A percentile compares a stretch with the other conserved stretches of the same genome.
phyloP scores from a whole-genome alignment of 2,888 invertebrate genomes.

The Tipula confusa region DNA sequence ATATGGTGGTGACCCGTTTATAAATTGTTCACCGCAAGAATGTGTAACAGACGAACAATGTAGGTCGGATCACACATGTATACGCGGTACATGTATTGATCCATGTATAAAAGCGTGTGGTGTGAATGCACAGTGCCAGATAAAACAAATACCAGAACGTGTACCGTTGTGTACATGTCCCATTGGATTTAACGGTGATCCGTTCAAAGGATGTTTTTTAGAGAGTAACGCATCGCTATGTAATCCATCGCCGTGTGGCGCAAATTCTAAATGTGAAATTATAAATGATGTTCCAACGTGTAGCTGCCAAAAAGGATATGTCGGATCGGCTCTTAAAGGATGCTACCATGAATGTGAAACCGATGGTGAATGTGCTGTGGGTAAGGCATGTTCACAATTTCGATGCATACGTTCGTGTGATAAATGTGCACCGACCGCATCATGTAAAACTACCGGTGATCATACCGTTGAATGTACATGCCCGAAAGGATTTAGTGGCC shows the following conservation, averaged over 20 bases:
- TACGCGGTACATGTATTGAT: not conserved
- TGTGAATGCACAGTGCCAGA: not conserved
- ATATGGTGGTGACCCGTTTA: not conserved
- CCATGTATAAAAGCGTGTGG: conserved; percentile 5
- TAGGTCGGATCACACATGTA: not conserved
- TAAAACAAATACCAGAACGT: conserved; percentile 20
- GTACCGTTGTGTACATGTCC: not conserved
- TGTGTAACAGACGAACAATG: not conserved
- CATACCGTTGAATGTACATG: not conserved
- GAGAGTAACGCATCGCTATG: not conserved
- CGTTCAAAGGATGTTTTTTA: not conserved
- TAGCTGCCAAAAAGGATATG: not conserved
- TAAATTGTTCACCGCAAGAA: not conserved
- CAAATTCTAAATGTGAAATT: not conserved
- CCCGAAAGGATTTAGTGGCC: not conserved
- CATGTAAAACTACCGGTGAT: not conserved
- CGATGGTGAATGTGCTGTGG: not conserved
- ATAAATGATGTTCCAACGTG: not conserved
- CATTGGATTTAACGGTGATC: not conserved
- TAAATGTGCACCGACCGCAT: not conserved
- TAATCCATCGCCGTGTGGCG: not conserved
- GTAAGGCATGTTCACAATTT: not conserved
- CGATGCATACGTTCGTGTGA: not conserved
- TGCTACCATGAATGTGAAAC: conserved; percentile 20
- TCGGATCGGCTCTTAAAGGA: not conserved